Conservation (phyloP, 1,140 invertebrate genomes). For the Drosophila pseudoobscura region DNA sequence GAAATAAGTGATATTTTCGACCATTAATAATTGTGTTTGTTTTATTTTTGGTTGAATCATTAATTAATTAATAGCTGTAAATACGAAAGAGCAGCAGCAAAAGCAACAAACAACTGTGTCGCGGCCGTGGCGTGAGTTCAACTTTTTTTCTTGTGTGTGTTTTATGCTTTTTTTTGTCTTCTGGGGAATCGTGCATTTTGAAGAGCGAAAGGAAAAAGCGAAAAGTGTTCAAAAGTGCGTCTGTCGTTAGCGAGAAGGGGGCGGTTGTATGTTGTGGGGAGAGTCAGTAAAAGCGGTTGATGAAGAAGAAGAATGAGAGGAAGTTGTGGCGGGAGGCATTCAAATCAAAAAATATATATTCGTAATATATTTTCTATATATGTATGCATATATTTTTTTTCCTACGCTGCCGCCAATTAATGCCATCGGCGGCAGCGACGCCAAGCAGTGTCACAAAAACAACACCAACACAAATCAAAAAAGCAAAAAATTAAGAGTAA, state of each 20-base stretch:
- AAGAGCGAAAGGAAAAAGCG: conserved; percentile 47
- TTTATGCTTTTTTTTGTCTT: not conserved
- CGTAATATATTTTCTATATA: no score
- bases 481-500: conserved; percentile 53
- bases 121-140: conserved; percentile 14
- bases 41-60: no score
- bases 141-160: conserved; percentile 38
- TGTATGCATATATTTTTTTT: conserved; percentile 1
- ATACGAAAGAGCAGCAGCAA: conserved; percentile 13
- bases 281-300: conserved; percentile 14
- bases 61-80: no score
- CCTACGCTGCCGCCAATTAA: conserved; percentile 43
- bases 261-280: no score
- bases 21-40: no score
- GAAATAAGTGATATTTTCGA: no score
- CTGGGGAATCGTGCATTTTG: not conserved
- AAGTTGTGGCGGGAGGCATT: conserved; percentile 5
- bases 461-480: conserved; percentile 43
- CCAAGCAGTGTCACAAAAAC: conserved; percentile 17
- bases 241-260: not conserved
- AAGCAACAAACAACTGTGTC: conserved; percentile 2
- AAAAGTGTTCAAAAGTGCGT: conserved; percentile 51
- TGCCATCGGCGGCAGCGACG: conserved; percentile 26
- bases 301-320: conserved; percentile 31
- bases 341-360: no score